phyloP scores from a whole-genome alignment of 2,888 invertebrate species.

The Drosophila niveifrons region DNA sequence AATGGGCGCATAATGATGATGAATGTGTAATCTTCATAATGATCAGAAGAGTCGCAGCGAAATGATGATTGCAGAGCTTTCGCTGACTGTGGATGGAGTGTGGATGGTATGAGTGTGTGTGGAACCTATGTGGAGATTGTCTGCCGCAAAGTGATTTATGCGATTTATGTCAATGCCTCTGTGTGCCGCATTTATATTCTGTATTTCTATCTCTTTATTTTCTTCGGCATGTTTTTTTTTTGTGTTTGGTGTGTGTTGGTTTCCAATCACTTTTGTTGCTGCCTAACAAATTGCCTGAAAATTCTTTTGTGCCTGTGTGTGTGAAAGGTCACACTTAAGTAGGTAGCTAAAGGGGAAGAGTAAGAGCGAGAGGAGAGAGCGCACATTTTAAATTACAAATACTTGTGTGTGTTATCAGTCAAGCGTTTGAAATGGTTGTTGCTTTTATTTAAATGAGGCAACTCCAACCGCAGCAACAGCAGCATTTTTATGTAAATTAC shows the following conservation, averaged over 20 bases:
- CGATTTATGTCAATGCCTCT: constrained; percentile 51
- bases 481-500: constrained; percentile 74
- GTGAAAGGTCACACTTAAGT: constrained; percentile 40
- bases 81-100: constrained; percentile 15
- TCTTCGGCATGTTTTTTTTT: constrained; percentile 10
- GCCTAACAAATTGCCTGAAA: constrained; percentile 47
- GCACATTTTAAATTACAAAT: constrained; percentile 49
- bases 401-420: constrained; percentile 63
- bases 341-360: constrained; percentile 30
- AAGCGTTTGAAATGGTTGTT: constrained; percentile 53
- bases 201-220: constrained; percentile 13
- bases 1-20: constrained; percentile 74
- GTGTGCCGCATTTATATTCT: constrained; percentile 16
- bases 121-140: constrained; percentile 4
- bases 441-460: constrained; percentile 75
- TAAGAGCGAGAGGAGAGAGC: constrained; percentile 1
- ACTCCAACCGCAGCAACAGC: constrained; percentile 49
- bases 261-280: constrained; percentile 56
- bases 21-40: constrained; percentile 68
- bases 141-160: constrained; percentile 65
- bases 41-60: constrained; percentile 22
- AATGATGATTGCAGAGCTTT: constrained; percentile 45
- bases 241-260: constrained; percentile 19
- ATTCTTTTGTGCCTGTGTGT: constrained; percentile 34
- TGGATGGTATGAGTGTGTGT: constrained; percentile 1